A percentile compares a stretch with the other conserved stretches of the same genome.
Conservation (phyloP, 2,113 vertebrate species). For the Geothlypis trichas region DNA sequence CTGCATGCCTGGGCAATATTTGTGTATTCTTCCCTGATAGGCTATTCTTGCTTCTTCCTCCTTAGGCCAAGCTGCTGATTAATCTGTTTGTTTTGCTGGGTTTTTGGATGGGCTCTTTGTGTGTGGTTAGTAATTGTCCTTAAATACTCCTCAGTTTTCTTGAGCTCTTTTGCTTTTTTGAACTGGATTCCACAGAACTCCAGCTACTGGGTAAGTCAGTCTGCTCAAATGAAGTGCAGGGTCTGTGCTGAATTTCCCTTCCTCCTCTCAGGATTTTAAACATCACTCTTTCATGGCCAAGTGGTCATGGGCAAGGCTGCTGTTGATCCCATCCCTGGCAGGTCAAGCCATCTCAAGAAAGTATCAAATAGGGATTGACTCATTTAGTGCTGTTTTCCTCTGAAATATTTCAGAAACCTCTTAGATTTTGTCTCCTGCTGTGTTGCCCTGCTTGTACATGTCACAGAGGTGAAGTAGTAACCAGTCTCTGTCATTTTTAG, state of each 20-base stretch:
- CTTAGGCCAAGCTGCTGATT: neutral
- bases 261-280: neutral
- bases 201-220: no score
- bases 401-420: neutral
- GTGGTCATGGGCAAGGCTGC: neutral
- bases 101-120: neutral
- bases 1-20: neutral
- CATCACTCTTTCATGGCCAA: neutral
- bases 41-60: neutral
- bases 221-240: neutral
- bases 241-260: neutral
- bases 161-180: neutral
- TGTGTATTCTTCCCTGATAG: neutral
- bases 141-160: neutral
- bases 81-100: neutral
- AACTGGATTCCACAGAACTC: neutral
- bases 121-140: neutral
- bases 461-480: neutral
- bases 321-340: neutral
- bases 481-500: neutral
- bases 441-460: neutral
- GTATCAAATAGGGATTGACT: neutral
- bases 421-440: neutral
- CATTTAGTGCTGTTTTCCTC: neutral
- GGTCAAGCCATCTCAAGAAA: neutral